These are phyloP conservation scores for Pogonomyrmex barbatus DNA, from an alignment of 1,140 invertebrate species.

Conservation along the genomic window DNA sequence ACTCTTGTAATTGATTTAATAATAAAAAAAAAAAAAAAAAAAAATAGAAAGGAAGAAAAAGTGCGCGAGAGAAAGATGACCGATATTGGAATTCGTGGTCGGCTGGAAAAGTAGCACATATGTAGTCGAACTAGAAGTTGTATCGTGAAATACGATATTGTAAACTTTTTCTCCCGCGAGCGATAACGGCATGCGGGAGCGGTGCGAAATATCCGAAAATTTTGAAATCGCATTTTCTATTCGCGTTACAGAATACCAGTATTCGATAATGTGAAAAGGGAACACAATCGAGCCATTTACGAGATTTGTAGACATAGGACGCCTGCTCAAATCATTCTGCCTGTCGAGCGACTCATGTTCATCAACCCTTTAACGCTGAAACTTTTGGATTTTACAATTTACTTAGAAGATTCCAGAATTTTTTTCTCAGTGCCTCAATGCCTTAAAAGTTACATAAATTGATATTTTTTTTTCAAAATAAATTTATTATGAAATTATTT, in stretches of 20 bases:
- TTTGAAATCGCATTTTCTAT: conserved; percentile 10
- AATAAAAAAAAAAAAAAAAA: not conserved
- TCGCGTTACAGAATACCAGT: not conserved
- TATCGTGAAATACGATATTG: conserved; percentile 2
- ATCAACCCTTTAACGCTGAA: conserved; percentile 5
- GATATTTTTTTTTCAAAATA: too few relatives aligned
- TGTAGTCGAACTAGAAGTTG: not conserved
- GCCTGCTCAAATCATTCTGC: not conserved
- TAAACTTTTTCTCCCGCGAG: not conserved
- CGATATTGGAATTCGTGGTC: conserved; percentile 40
- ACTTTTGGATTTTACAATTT: not conserved
- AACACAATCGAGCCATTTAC: not conserved
- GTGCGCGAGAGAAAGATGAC: not conserved
- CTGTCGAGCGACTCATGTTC: not conserved
- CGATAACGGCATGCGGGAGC: not conserved
- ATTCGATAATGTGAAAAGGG: conserved; percentile 12
- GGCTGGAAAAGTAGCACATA: conserved; percentile 1
- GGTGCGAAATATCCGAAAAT: not conserved
- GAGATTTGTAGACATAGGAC: conserved; percentile 5
- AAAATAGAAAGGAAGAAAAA: not conserved
- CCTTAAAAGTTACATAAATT: too few relatives aligned
- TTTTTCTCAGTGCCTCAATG: not conserved
- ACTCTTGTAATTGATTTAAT: conserved; percentile 13
- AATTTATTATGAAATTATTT: not conserved
- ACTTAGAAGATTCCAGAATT: not conserved